Base-by-base conservation (phyloP, 2,888 invertebrate species). In the Xanthorhoe designata region DNA sequence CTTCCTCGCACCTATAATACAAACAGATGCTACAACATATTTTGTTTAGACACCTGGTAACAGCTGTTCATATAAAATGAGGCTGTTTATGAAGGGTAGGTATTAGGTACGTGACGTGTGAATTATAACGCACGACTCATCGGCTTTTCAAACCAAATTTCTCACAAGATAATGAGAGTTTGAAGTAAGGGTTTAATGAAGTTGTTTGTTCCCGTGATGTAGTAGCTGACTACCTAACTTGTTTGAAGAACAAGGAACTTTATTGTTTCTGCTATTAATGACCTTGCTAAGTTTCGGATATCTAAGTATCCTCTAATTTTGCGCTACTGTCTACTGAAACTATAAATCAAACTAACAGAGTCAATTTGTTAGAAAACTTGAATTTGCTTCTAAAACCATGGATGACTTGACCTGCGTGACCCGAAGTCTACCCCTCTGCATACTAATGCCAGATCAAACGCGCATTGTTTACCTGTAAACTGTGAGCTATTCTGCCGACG, bases 31-130 rank as follows among this genome's bases (percentile, higher is more conserved):
- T 55, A 42, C 61, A 58, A 45, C 57, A 59, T 69, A n/a, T n/a
- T n/a, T 60, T 75, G 70, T 75, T 74, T 74, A 66, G 66, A 72
- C 74, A 74, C 70, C 74, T 75, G 75, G 67, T 58, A 51, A 47
- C 17, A 10, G 59, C 50, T 17, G 19, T 51, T 59, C 19, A 13
- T 45, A 24, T 32, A 52, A 52, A 19, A 63, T 55, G 24, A 10
- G 42, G 18, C 5, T 32, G 32, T 32, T 32, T 32, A 32, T 32
- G 24, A 24, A 24, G 24, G 24, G 24, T 24, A 24, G 2, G 24
- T 32, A 24, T 24, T 54, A 42, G 45, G 24, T 50, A 54, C 53
- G 18, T 10, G 15, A 45, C n/a, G 45, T 63, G 42, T 18, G 18
- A 45, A 32, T 62, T 56, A 51, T 42, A n/a, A n/a, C 32, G 13